Conservation (phyloP, 1,140 invertebrate genomes). For the Vollenhovia emeryi region DNA sequence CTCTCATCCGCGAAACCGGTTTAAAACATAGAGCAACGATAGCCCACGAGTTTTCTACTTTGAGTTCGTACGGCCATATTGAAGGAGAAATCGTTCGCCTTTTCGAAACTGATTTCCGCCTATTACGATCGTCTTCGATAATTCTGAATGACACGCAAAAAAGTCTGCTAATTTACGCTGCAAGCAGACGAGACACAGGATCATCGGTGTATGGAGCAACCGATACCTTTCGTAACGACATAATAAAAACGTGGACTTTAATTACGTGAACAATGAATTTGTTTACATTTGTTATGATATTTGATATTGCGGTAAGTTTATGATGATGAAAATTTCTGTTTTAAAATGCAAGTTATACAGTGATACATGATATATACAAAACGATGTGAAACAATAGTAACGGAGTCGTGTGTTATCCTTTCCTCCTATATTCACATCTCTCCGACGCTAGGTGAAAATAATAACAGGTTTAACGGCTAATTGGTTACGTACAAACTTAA, state of each 20-base stretch:
- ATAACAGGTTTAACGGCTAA: not conserved
- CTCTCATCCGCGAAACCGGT: conserved; percentile 50
- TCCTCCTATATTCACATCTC: not conserved
- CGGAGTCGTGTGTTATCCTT: not conserved
- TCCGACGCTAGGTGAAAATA: not conserved
- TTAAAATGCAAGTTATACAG: not conserved
- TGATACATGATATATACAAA: conserved; percentile 14
- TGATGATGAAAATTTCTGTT: conserved; percentile 5
- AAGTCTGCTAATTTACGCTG: not conserved
- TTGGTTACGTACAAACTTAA: not conserved
- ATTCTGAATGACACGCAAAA: conserved; percentile 30
- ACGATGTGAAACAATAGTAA: not conserved
- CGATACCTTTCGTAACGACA: not conserved
- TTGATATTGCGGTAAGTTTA: conserved; percentile 8
- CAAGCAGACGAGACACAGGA: not conserved
- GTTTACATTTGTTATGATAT: conserved; percentile 19
- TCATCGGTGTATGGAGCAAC: not conserved
- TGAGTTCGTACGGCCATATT: conserved; percentile 46
- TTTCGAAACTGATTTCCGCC: conserved; percentile 47
- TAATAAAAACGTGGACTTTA: not conserved
- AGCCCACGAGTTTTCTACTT: conserved; percentile 64
- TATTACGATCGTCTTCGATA: conserved; percentile 40
- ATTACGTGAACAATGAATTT: conserved; percentile 8
- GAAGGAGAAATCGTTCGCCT: conserved; percentile 63
- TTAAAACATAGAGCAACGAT: conserved; percentile 59